Evolutionary conservation across 2,113 vertebrate genomes (phyloP).

Genomic region (Cheirogaleus medius): DNA sequence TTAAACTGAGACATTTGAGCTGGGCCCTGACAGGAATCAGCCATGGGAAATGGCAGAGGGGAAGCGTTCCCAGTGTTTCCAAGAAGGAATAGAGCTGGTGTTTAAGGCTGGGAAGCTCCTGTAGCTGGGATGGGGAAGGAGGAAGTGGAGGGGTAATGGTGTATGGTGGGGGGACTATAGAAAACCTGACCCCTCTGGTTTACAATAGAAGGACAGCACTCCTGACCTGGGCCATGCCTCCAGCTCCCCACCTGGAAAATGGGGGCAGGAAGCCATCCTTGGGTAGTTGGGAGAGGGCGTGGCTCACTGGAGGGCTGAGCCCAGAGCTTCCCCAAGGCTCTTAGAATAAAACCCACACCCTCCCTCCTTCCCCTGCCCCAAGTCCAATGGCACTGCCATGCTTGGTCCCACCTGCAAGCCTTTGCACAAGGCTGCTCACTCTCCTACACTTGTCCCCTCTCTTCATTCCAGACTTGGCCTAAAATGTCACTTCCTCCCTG

Average conservation of each 20-base stretch:
- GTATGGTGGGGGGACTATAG: neutral
- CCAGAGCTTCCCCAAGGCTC: neutral
- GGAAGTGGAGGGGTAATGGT: neutral
- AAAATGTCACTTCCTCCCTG: neutral
- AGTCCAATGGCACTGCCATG: neutral
- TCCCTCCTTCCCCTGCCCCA: neutral
- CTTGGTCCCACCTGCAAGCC: neutral
- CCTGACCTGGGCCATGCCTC: neutral
- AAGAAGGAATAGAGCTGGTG: neutral
- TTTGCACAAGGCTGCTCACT: neutral
- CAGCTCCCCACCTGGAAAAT: neutral
- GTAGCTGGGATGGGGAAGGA: neutral
- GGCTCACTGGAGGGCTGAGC: neutral
- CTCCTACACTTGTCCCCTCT: neutral
- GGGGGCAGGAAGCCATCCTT: neutral
- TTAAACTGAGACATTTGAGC: neutral
- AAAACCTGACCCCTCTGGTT: neutral
- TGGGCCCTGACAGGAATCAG: neutral
- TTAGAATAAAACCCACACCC: neutral
- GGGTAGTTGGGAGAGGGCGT: neutral
- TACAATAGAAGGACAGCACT: neutral
- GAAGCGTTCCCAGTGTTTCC: neutral
- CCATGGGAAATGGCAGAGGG: neutral
- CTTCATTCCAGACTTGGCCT: neutral
- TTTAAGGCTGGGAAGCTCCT: neutral